These are phyloP conservation scores for Pandemis cinnamomeana DNA, from an alignment of 2,888 invertebrate genomes.

Conservation along the genomic window DNA sequence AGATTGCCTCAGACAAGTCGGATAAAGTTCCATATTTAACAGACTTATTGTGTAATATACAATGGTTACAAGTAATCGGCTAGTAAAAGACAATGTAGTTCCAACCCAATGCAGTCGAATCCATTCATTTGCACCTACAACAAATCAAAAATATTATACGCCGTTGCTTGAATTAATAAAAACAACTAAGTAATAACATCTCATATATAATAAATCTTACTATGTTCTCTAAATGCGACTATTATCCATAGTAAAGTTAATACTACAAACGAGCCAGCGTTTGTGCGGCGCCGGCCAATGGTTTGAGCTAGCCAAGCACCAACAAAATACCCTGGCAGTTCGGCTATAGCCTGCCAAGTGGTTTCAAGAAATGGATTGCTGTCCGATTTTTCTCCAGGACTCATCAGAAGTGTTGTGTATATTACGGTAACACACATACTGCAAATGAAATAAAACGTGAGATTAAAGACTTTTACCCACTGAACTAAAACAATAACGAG, in stretches of 20 bases:
- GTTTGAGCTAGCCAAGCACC: constrained; percentile 77
- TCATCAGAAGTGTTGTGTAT: constrained; percentile 81
- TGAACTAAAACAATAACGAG: no score
- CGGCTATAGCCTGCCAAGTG: constrained; percentile 85
- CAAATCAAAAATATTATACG: background rate
- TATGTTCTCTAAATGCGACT: constrained; percentile 51
- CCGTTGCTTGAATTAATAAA: background rate
- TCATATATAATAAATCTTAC: constrained; percentile 44
- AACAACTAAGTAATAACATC: background rate
- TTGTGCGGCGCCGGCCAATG: constrained; percentile 63
- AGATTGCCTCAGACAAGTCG: constrained; percentile 87
- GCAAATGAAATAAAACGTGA: constrained; percentile 28
- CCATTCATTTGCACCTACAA: constrained; percentile 47
- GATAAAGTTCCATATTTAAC: constrained; percentile 87
- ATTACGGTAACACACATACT: constrained; percentile 81
- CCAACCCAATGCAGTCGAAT: constrained; percentile 59
- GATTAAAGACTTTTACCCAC: background rate
- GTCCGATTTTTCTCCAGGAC: constrained; percentile 78
- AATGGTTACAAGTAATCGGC: constrained; percentile 82
- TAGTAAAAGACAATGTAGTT: constrained; percentile 69
- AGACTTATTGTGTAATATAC: constrained; percentile 85
- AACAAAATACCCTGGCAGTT: constrained; percentile 86
- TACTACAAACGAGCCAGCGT: constrained; percentile 52
- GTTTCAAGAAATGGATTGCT: constrained; percentile 88
- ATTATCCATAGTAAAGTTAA: constrained; percentile 56